A percentile compares a stretch with the other conserved stretches of the same genome.
These are phyloP conservation scores for Cranoglanis bouderius DNA, from an alignment of 2,113 vertebrate genomes.

Conservation along the genomic window DNA sequence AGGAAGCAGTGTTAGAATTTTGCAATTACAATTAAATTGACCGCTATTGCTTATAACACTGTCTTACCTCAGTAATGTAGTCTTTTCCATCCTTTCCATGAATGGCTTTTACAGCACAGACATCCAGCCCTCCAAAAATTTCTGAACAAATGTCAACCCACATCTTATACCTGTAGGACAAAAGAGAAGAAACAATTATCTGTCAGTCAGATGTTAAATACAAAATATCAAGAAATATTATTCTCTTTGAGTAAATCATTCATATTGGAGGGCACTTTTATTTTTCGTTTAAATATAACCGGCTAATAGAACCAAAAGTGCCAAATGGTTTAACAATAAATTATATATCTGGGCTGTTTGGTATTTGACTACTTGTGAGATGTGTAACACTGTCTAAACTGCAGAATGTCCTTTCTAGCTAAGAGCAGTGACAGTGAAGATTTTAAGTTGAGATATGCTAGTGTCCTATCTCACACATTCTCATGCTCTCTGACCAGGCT, in stretches of 20 bases:
- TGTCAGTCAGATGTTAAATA: background rate
- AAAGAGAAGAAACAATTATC: background rate
- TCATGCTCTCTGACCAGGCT: background rate
- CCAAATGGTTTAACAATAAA: background rate
- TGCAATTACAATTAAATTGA: background rate
- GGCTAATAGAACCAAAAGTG: background rate
- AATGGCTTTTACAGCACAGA: constrained; percentile 97
- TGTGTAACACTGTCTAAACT: background rate
- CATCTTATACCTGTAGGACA: constrained; percentile 83
- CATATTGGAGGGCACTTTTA: background rate
- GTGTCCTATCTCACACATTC: background rate
- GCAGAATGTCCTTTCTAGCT: background rate
- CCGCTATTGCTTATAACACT: background rate
- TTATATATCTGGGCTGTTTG: background rate
- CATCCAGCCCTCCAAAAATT: constrained; percentile 93
- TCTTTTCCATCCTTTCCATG: constrained; percentile 97
- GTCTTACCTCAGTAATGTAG: constrained; percentile 94
- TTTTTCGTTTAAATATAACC: background rate
- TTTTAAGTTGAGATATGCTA: background rate
- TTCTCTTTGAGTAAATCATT: background rate
- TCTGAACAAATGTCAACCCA: constrained; percentile 96
- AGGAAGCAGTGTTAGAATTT: background rate
- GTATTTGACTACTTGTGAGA: constrained; percentile 18
- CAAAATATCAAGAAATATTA: background rate
- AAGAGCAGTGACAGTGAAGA: background rate